A percentile compares a stretch with the other conserved stretches of the same genome.
phyloP scores from a whole-genome alignment of 2,113 vertebrate species.

The Dasyurus viverrinus region DNA sequence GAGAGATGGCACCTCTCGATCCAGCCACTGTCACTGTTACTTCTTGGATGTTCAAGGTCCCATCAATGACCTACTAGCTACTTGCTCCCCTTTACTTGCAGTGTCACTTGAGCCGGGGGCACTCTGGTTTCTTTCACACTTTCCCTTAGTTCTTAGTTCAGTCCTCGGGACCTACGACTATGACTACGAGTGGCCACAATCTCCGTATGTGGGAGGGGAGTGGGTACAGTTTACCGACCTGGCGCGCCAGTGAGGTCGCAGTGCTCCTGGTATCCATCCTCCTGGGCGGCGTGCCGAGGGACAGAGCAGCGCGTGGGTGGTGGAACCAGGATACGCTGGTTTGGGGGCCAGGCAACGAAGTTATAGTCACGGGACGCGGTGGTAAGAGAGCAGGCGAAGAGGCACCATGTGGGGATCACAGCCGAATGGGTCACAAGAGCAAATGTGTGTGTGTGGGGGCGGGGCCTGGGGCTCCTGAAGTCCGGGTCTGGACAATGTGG shows the following conservation, averaged over 20 bases:
- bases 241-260: rapidly evolving
- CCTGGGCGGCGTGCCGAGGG: neutral
- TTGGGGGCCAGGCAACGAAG: neutral
- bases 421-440: neutral
- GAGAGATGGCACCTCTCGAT: neutral
- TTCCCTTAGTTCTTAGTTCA: neutral
- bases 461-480: too few relatives aligned
- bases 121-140: neutral
- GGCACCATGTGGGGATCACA: too few relatives aligned
- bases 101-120: neutral
- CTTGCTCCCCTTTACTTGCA: neutral
- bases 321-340: neutral
- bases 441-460: neutral
- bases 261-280: neutral
- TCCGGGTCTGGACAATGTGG: neutral
- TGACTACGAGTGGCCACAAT: neutral
- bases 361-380: neutral
- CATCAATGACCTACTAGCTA: neutral
- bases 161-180: neutral
- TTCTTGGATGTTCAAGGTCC: neutral
- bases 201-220: neutral
- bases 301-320: neutral
- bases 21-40: neutral
- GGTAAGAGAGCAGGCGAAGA: neutral
- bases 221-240: neutral